Evolutionary conservation across 2,888 invertebrate species (phyloP).

Genomic region (Eretmocerus hayati): DNA sequence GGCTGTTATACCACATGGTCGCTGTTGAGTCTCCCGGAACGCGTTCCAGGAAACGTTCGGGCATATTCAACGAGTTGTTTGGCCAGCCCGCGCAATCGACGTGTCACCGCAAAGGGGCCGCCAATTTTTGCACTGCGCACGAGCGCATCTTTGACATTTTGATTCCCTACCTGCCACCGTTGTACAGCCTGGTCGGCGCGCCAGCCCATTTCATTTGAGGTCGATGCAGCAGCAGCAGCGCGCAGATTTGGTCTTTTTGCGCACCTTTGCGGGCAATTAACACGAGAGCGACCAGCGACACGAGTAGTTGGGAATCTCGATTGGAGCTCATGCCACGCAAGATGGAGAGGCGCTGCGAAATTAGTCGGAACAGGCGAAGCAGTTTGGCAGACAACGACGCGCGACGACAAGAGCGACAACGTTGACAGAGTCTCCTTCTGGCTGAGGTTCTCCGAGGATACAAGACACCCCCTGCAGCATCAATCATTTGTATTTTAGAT

Average conservation of each 20-base stretch:
- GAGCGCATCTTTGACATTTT: constrained; percentile 20
- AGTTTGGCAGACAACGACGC: too few species aligned
- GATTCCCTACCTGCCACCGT: constrained; percentile 16
- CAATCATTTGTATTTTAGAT: constrained; percentile 16
- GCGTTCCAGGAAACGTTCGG: constrained; percentile 39
- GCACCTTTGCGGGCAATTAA: constrained; percentile 20
- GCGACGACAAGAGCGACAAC: too few species aligned
- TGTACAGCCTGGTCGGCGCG: too few species aligned
- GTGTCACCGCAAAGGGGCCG: constrained; percentile 26
- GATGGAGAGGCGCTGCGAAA: too few species aligned
- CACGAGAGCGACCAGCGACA: constrained; percentile 18
- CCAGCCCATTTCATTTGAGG: too few species aligned
- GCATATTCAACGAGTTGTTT: constrained; percentile 32
- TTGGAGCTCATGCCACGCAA: neutral
- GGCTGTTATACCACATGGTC: too few species aligned
- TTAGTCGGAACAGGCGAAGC: too few species aligned
- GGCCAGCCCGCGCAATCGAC: constrained; percentile 35
- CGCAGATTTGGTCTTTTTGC: constrained; percentile 10
- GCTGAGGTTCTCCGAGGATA: neutral
- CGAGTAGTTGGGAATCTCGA: constrained; percentile 14
- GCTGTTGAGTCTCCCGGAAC: too few species aligned
- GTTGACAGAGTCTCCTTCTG: too few species aligned
- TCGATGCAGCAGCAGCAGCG: too few species aligned
- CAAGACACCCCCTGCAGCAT: neutral
- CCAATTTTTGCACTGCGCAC: constrained; percentile 18